A percentile compares a stretch with the other conserved stretches of the same genome.
phyloP scores from a whole-genome alignment of 2,888 invertebrate genomes.

The Physocephala rufipes region DNA sequence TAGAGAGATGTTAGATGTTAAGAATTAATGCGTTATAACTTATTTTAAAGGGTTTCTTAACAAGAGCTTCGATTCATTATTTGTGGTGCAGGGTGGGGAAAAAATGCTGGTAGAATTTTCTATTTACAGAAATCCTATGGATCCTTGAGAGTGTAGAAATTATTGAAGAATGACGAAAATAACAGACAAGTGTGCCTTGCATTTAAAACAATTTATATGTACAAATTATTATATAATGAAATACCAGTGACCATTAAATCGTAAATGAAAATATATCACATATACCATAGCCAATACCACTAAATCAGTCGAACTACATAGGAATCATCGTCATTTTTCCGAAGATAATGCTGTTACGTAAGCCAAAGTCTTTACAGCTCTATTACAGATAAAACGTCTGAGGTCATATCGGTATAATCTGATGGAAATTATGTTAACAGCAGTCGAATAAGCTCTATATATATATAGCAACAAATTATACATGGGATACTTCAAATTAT shows the following conservation, averaged over 20 bases:
- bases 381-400: no score
- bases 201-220: neutral
- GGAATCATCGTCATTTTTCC: no score
- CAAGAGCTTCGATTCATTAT: constrained; percentile 2
- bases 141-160: no score
- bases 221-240: neutral
- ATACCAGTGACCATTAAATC: no score
- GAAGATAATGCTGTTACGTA: no score
- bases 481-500: neutral
- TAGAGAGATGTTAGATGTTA: constrained; percentile 36
- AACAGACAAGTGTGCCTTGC: no score
- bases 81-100: neutral
- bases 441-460: neutral
- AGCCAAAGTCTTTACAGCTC: no score
- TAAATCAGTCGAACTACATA: no score
- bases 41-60: constrained; percentile 39
- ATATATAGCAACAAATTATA: neutral
- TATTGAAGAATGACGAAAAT: no score
- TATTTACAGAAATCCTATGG: constrained; percentile 15
- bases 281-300: no score
- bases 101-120: constrained; percentile 25
- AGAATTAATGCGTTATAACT: constrained; percentile 38
- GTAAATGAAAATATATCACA: neutral
- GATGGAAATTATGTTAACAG: neutral
- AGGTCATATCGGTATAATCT: no score